A percentile compares a stretch with the other conserved stretches of the same genome.
Evolutionary conservation across 2,888 invertebrate species (phyloP).

Genomic region (Antheraea assamensis): DNA sequence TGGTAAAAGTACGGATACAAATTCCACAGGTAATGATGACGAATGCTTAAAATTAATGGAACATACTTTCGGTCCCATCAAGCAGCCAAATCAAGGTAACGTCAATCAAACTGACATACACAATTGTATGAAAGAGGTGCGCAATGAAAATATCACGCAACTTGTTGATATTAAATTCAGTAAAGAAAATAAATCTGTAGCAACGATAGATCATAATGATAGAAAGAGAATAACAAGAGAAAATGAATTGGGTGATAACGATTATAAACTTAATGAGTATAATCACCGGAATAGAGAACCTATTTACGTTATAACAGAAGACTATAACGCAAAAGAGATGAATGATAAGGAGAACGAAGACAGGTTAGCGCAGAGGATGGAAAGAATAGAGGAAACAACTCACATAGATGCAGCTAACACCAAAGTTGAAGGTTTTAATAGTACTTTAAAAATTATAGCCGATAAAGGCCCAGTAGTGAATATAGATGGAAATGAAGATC

Average conservation of each 20-base stretch:
- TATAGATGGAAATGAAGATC: background rate
- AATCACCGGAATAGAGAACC: constrained; percentile 9
- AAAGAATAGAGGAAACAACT: constrained; percentile 51
- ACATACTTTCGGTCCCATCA: constrained; percentile 33
- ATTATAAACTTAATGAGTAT: background rate
- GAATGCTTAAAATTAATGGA: constrained; percentile 38
- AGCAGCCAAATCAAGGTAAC: constrained; percentile 21
- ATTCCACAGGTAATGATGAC: constrained; percentile 28
- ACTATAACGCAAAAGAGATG: constrained; percentile 34
- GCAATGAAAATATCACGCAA: background rate
- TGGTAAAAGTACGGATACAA: constrained; percentile 35
- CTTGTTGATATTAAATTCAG: background rate
- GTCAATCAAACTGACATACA: constrained; percentile 16
- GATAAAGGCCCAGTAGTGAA: constrained; percentile 22
- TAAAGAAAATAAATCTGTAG: background rate
- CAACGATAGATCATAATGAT: background rate
- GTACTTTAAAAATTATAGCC: constrained; percentile 44
- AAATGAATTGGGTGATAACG: background rate
- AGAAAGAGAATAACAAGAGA: background rate
- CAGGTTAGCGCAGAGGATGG: constrained; percentile 52
- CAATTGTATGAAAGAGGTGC: background rate
- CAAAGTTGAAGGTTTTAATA: constrained; percentile 46
- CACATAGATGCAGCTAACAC: constrained; percentile 46
- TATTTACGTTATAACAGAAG: constrained; percentile 18
- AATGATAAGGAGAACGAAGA: constrained; percentile 49